These are phyloP conservation scores for Invenusta paracnida DNA, from an alignment of 2,888 invertebrate species.

Conservation along the genomic window DNA sequence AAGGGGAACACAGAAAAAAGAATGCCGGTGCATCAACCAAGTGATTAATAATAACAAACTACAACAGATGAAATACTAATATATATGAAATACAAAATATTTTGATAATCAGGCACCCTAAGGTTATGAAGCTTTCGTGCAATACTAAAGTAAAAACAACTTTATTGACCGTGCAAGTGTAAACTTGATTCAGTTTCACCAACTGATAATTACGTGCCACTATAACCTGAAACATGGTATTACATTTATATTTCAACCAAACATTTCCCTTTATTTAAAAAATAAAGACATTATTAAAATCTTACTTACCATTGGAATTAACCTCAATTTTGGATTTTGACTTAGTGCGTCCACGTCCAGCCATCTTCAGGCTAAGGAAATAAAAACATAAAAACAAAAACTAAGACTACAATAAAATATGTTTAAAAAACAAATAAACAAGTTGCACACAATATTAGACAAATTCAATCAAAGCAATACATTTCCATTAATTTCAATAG, in stretches of 20 bases:
- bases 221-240: slow-evolving; percentile 23
- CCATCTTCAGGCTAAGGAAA: too few species aligned
- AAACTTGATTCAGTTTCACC: slow-evolving; percentile 29
- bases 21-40: slow-evolving; percentile 23
- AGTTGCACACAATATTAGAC: too few species aligned
- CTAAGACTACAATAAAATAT: too few species aligned
- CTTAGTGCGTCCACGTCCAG: too few species aligned
- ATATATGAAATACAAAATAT: too few species aligned
- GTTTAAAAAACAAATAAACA: too few species aligned
- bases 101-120: slow-evolving; percentile 25
- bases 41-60: slow-evolving; percentile 26
- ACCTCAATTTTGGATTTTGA: too few species aligned
- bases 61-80: slow-evolving; percentile 19
- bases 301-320: too few species aligned
- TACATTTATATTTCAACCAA: not conserved
- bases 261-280: not conserved
- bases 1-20: slow-evolving; percentile 10
- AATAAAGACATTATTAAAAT: too few species aligned
- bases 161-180: slow-evolving; percentile 29
- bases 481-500: too few species aligned
- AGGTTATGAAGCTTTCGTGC: slow-evolving; percentile 25
- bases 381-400: too few species aligned
- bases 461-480: too few species aligned
- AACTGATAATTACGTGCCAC: slow-evolving; percentile 29
- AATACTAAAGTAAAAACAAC: slow-evolving; percentile 16